Evolutionary conservation across 2,888 invertebrate genomes (phyloP).

Genomic region (Tiliacea aurago): DNA sequence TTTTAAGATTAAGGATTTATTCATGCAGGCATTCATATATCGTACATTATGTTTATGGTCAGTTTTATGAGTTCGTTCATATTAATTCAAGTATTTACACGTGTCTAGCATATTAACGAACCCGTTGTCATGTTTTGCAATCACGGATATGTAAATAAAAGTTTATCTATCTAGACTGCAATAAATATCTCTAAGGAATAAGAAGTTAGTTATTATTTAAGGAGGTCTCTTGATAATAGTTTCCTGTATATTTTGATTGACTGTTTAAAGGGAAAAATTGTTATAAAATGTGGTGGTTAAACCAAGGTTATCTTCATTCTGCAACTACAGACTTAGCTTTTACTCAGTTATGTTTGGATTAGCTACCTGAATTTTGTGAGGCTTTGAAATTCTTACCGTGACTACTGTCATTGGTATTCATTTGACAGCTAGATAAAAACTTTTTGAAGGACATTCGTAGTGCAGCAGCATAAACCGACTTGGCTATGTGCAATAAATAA

Average conservation of each 20-base stretch:
- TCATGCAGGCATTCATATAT: neutral
- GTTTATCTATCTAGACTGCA: neutral
- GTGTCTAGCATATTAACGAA: constrained; percentile 2
- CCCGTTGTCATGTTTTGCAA: neutral
- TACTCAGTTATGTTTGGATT: too few relatives aligned
- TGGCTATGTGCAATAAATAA: constrained; percentile 17
- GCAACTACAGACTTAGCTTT: too few relatives aligned
- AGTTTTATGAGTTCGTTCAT: neutral
- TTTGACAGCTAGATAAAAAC: neutral
- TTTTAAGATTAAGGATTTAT: neutral
- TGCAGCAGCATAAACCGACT: neutral
- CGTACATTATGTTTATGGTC: neutral
- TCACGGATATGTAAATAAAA: constrained; percentile 5
- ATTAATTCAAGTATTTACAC: neutral
- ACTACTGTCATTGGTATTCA: neutral
- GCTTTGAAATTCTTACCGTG: neutral
- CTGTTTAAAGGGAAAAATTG: too few relatives aligned
- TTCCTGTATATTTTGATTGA: neutral
- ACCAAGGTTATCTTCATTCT: too few relatives aligned
- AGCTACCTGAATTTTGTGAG: too few relatives aligned
- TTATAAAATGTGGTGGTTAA: too few relatives aligned
- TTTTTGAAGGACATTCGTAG: neutral
- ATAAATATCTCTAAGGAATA: neutral
- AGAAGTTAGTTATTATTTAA: neutral
- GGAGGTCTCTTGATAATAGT: neutral